phyloP scores from a whole-genome alignment of 2,888 invertebrate species.

The Augochlorella aurata region DNA sequence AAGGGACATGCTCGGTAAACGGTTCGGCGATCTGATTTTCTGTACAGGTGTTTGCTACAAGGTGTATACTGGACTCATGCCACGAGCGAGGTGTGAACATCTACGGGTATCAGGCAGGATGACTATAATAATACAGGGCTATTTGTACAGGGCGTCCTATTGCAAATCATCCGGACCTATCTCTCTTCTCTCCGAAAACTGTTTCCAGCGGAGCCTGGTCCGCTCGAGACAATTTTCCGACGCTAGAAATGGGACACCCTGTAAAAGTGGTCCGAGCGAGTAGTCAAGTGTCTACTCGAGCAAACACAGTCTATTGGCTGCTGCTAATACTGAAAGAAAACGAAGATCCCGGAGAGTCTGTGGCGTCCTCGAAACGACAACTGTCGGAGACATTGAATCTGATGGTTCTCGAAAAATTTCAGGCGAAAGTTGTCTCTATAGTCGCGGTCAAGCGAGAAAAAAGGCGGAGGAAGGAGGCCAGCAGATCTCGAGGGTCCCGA shows the following conservation, averaged over 20 bases:
- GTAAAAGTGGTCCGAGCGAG: slow-evolving; percentile 54
- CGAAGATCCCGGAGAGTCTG: slow-evolving; percentile 76
- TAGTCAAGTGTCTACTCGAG: slow-evolving; percentile 71
- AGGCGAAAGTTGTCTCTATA: no score
- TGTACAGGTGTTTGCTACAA: slow-evolving; percentile 18
- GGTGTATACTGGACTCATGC: slow-evolving; percentile 54
- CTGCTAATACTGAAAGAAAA: slow-evolving; percentile 78
- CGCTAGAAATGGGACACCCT: neutral
- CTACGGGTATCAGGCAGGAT: slow-evolving; percentile 73
- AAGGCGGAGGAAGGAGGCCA: slow-evolving; percentile 43
- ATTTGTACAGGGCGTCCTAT: slow-evolving; percentile 55
- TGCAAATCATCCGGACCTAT: neutral
- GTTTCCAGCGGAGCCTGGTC: neutral
- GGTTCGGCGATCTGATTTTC: neutral
- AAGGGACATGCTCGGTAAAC: slow-evolving; percentile 6
- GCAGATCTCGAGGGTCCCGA: slow-evolving; percentile 75
- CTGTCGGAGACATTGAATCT: neutral
- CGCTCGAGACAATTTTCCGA: neutral
- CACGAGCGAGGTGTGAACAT: slow-evolving; percentile 42
- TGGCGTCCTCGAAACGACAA: slow-evolving; percentile 51
- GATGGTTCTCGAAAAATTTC: no score
- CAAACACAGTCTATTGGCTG: slow-evolving; percentile 77
- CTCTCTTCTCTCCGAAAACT: neutral
- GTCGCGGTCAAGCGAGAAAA: neutral
- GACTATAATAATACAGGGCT: slow-evolving; percentile 72